phyloP scores from a whole-genome alignment of 2,888 invertebrate species.

The Agriopis leucophaearia region DNA sequence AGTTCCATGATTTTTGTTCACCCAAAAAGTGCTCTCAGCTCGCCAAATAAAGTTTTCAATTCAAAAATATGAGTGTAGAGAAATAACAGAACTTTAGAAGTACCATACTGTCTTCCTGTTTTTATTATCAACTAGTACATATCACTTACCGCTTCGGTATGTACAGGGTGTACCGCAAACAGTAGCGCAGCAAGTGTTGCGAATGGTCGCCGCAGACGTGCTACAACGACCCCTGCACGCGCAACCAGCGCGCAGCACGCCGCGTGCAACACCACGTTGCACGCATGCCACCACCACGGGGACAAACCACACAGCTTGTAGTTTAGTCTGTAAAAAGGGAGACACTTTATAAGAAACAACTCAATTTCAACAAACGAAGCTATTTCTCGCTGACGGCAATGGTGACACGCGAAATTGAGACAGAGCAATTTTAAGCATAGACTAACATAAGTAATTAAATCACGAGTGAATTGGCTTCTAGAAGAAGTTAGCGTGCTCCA shows the following conservation, averaged over 20 bases:
- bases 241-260: conserved; percentile 91
- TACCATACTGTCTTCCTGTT: not conserved
- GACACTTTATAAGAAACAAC: not conserved
- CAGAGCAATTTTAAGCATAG: no score
- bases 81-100: no score
- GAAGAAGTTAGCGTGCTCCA: no score
- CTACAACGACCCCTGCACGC: conserved; percentile 89
- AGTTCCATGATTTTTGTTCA: no score
- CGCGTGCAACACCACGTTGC: conserved; percentile 92
- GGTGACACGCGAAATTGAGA: no score
- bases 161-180: conserved; percentile 95
- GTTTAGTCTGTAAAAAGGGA: conserved; percentile 89
- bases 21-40: no score
- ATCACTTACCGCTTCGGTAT: conserved; percentile 94
- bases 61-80: no score
- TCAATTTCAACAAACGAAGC: no score
- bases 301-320: conserved; percentile 90
- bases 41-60: no score
- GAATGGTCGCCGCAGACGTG: conserved; percentile 89
- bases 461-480: no score
- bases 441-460: no score
- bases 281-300: conserved; percentile 92
- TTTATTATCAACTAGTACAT: not conserved
- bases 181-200: conserved; percentile 91
- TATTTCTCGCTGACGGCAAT: no score